phyloP scores from a whole-genome alignment of 2,797 vertebrate species.

The Anguilla obscura region DNA sequence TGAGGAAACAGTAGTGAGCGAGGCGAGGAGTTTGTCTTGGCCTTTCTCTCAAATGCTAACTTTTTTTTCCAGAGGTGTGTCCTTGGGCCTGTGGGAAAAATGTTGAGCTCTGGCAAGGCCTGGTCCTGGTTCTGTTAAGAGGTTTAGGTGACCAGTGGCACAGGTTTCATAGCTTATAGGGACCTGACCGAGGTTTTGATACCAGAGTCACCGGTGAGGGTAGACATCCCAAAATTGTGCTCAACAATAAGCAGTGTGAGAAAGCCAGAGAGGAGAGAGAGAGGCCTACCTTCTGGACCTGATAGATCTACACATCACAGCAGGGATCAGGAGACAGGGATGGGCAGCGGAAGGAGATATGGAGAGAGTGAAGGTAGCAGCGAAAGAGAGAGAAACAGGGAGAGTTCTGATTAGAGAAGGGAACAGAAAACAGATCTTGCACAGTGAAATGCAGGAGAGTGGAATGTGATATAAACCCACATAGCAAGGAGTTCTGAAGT shows the following conservation, averaged over 20 bases:
- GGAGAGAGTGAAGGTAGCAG: not conserved
- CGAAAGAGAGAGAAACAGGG: constrained; percentile 29
- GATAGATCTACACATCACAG: constrained; percentile 79
- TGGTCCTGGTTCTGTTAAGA: not conserved
- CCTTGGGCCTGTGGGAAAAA: not conserved
- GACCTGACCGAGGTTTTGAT: not conserved
- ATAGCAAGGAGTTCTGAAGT: not conserved
- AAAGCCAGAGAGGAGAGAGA: constrained; percentile 22
- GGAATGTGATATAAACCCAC: not conserved
- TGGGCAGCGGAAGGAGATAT: constrained; percentile 21
- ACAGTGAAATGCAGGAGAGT: constrained; percentile 4
- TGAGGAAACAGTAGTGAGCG: not conserved
- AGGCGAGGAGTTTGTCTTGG: not conserved
- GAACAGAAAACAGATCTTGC: constrained; percentile 50
- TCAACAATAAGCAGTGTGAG: not conserved
- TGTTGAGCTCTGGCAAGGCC: not conserved
- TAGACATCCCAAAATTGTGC: not conserved
- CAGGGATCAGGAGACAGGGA: constrained; percentile 46
- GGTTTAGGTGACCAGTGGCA: not conserved
- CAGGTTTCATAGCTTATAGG: not conserved
- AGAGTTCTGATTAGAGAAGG: constrained; percentile 38
- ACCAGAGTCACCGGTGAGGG: not conserved
- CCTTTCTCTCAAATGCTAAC: not conserved
- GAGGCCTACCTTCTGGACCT: constrained; percentile 87
- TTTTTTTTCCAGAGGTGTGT: not conserved